A percentile compares a stretch with the other conserved stretches of the same genome.
These are phyloP conservation scores for Amphiprion percula DNA, from an alignment of 2,113 vertebrate species.

Conservation along the genomic window DNA sequence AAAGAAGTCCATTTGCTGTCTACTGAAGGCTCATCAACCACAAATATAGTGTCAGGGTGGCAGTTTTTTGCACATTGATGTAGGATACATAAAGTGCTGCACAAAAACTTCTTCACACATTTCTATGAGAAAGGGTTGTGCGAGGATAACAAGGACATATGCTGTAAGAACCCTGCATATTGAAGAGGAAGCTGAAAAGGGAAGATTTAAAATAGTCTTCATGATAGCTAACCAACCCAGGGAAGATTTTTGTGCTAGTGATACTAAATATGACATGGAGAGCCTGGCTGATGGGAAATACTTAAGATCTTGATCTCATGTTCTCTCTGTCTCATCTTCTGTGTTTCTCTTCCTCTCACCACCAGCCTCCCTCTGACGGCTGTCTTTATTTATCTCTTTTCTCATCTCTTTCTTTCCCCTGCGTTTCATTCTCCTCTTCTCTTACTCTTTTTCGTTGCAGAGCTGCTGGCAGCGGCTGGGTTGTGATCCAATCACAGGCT, in stretches of 20 bases:
- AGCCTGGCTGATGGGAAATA: conserved; percentile 43
- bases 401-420: conserved; percentile 55
- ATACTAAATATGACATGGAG: conserved; percentile 25
- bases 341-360: conserved; percentile 34
- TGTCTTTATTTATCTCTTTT: conserved; percentile 70
- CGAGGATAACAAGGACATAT: too few species aligned
- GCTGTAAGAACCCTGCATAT: too few species aligned
- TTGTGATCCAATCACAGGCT: conserved; percentile 79
- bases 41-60: too few species aligned
- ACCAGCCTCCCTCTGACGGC: conserved; percentile 24
- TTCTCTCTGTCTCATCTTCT: conserved; percentile 31
- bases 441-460: conserved; percentile 57
- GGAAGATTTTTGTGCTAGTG: conserved; percentile 21
- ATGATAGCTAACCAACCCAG: conserved; percentile 10
- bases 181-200: background rate
- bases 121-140: too few species aligned
- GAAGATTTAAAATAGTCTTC: background rate
- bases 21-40: too few species aligned
- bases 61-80: too few species aligned
- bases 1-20: too few species aligned
- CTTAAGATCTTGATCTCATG: conserved; percentile 45
- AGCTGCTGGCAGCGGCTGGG: conserved; percentile 60
- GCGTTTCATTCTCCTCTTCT: conserved; percentile 43
- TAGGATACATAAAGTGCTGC: too few species aligned
- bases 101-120: too few species aligned